Evolutionary conservation across 2,888 invertebrate species (phyloP).

Genomic region (Julus scandinavius): DNA sequence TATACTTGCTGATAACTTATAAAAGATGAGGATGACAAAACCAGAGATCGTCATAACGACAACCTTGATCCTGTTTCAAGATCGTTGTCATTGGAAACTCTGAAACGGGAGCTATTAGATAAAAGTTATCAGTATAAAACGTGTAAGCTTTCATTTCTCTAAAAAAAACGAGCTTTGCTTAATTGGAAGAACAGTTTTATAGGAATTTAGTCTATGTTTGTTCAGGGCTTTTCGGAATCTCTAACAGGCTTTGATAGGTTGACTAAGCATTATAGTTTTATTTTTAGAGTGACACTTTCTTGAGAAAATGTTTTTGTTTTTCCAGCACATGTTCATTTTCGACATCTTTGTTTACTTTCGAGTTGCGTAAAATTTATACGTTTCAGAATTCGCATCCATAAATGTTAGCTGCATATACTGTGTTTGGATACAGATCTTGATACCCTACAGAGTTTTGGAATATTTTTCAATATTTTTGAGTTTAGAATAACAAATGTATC

Average conservation of each 20-base stretch:
- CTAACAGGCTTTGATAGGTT: neutral
- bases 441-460: too few relatives aligned
- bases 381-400: too few relatives aligned
- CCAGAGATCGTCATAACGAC: neutral
- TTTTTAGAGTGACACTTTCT: neutral
- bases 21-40: neutral
- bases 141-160: neutral
- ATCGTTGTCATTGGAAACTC: slow-evolving; percentile 4
- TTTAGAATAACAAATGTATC: too few relatives aligned
- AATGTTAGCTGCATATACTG: too few relatives aligned
- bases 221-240: neutral
- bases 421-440: too few relatives aligned
- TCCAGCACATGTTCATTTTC: neutral
- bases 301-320: neutral
- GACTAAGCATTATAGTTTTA: neutral
- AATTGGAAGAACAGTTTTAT: neutral
- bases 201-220: neutral
- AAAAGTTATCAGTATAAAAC: neutral
- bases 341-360: too few relatives aligned
- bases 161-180: neutral
- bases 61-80: neutral
- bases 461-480: too few relatives aligned
- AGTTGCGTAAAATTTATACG: too few relatives aligned
- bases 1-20: neutral
- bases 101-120: neutral